Evolutionary conservation across 2,797 vertebrate species (phyloP), one percentile per base, ranked within the genome.

Genomic region (Alosa sapidissima): DNA sequence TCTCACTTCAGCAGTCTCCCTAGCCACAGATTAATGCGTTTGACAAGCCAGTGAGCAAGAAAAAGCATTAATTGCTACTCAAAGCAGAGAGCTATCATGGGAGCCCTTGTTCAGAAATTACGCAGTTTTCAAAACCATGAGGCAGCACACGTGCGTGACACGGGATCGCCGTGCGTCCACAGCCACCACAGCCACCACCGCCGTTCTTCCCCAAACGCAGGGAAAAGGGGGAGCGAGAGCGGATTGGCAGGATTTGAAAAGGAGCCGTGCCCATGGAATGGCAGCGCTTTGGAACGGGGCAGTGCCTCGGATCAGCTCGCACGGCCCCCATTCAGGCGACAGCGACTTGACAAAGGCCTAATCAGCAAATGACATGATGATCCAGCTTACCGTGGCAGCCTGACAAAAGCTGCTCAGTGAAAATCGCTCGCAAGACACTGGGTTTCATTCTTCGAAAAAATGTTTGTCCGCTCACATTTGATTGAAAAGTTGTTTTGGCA

Each of bases 31-130:
- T 95, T 92, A 94, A 94, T 93, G 93, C 89, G 89, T 94, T 94
- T 94, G 93, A 94, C 93, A 94, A 95, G 92, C 91, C 94, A 94
- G 87, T 93, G 93, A 94, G 92, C 93, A 94, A 93, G 92, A 95
- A 95, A 95, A 92, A 91, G 91, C 94, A 94, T 94, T 95, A 95
- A 94, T 94, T 94, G 94, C 92, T 93, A 92, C 93, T 95, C 93
- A 93, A 92, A 93, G 91, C 92, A 92, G 90, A 94, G 90, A 86
- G 91, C 92, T 93, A 93, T 94, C 94, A 91, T 92, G 93, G 92
- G 93, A 94, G 90, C 89, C 86, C 91, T 95, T 91, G 89, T 94
- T 93, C 91, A 93, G 91, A 92, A 93, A 93, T 91, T 89, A 93
- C 47, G 83, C 88, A 24, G 68, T 85, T 84, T 78, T 85, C 82